These are phyloP conservation scores for Irena cyanogastra DNA, from an alignment of 2,113 vertebrate species.

Conservation along the genomic window DNA sequence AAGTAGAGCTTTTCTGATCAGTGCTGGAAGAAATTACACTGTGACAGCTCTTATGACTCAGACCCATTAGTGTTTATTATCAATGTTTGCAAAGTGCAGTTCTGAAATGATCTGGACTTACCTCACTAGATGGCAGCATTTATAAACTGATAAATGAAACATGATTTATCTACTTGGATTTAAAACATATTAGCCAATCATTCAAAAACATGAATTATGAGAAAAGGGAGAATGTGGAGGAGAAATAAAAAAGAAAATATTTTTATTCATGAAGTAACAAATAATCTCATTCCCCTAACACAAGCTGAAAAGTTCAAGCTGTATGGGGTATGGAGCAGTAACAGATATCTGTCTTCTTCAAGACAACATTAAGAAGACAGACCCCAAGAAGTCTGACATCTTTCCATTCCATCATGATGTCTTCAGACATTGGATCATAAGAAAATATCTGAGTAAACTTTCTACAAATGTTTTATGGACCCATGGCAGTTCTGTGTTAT, in stretches of 20 bases:
- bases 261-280: neutral
- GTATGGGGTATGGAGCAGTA: neutral
- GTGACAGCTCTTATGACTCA: neutral
- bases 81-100: neutral
- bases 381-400: neutral
- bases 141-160: slow-evolving; percentile 35
- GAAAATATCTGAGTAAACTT: neutral
- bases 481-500: neutral
- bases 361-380: neutral
- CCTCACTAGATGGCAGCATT: slow-evolving; percentile 66
- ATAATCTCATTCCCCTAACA: neutral
- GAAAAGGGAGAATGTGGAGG: neutral
- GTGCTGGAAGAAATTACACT: neutral
- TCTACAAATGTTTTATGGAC: neutral
- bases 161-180: neutral
- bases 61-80: neutral
- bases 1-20: slow-evolving; percentile 20
- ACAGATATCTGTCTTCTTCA: neutral
- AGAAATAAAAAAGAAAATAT: neutral
- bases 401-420: neutral
- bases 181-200: neutral
- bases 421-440: neutral
- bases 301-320: slow-evolving; percentile 2
- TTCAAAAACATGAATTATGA: neutral
- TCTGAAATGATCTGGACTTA: neutral